Evolutionary conservation across 2,888 invertebrate species (phyloP), one percentile per base, ranked within the genome.

Genomic region (Portevinia maculata): DNA sequence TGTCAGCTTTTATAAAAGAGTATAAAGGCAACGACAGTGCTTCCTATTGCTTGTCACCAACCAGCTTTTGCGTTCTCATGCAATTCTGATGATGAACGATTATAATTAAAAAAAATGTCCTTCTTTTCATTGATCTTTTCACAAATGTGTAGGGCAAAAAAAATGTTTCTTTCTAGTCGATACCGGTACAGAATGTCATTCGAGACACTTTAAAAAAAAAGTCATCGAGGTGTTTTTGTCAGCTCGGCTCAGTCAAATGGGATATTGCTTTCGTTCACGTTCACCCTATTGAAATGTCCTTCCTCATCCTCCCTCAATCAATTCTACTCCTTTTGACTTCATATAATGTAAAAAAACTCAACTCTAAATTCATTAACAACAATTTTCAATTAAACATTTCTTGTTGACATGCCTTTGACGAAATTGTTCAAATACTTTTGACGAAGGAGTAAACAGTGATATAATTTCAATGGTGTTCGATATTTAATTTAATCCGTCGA

Each of bases 401-500:
- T 55, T 32, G 32, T 32, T 19, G 8, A 39, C 50, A 64, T 64
- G 50, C 39, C 64, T 44, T 30, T 53, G 44, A 19, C 8, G 28
- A 21, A 44, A 21, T 55, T 30, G 28, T 46, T 57, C 48, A 69
- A 69, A 65, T 53, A 65, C 32, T 17, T 21, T 8, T 28, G 9
- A 17, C 24, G 9, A 50, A 32, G 62, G 62, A 48, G 62, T 52
- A 44, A 53, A 9, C 24, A 32, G 17, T 30, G 28, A 8, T 24
- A 24, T 24, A 24, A 24, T 24, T 24, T 5, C 24, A 24, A 24
- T 24, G 3, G 24, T 24, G 48, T 3, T 64, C 50, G 28, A 64
- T 39, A n/a, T 62, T 50, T 65, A 52, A 65, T 52, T 41, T 46
- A 41, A 65, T 53, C 65, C 53, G 53, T 53, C 53, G 41, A 44